Evolutionary conservation across 2,888 invertebrate genomes (phyloP).

Genomic region (Urechis unicinctus): DNA sequence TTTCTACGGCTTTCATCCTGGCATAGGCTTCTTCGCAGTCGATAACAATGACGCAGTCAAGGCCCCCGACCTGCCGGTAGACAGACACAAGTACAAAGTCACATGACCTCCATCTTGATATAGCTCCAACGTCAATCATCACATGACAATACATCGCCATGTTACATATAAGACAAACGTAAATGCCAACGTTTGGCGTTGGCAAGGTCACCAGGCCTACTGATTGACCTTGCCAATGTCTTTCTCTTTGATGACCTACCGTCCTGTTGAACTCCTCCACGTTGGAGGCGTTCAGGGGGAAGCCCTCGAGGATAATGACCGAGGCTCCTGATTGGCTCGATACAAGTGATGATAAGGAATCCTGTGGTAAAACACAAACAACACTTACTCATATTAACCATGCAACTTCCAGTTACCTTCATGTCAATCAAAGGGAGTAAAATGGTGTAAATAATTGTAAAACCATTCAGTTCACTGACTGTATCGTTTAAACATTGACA

Average conservation of each 20-base stretch:
- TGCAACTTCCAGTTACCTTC: too few relatives aligned
- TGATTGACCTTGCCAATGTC: too few relatives aligned
- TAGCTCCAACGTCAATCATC: too few relatives aligned
- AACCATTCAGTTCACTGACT: too few relatives aligned
- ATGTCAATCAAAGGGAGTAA: too few relatives aligned
- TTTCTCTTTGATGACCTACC: conserved; percentile 8
- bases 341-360: background rate
- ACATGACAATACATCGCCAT: too few relatives aligned
- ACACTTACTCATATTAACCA: too few relatives aligned
- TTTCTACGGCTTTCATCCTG: background rate
- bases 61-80: conserved; percentile 23
- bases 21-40: conserved; percentile 23
- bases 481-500: too few relatives aligned
- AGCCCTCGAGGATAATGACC: conserved; percentile 46
- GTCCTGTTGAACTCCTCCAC: conserved; percentile 37
- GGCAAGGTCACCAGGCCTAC: too few relatives aligned
- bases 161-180: background rate
- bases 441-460: too few relatives aligned
- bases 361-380: background rate
- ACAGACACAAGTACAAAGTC: too few relatives aligned
- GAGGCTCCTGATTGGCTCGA: background rate
- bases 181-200: background rate
- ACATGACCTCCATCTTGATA: too few relatives aligned
- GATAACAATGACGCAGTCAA: conserved; percentile 21
- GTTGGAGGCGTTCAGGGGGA: conserved; percentile 48